Evolutionary conservation across 2,888 invertebrate genomes (phyloP), one percentile per base, ranked within the genome.

Genomic region (Cryptophagus acutangulus): DNA sequence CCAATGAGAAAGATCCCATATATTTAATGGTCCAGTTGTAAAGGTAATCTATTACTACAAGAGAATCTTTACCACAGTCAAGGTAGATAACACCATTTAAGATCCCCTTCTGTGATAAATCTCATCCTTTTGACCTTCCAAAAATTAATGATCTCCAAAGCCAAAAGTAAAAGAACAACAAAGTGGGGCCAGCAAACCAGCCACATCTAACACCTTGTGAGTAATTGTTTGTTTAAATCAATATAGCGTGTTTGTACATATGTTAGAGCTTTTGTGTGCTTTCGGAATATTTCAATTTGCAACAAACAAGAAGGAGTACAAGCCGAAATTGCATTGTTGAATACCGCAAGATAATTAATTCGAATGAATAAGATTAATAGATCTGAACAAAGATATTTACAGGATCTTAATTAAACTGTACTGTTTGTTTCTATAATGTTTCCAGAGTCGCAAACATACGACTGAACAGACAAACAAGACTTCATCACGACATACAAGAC

Each of bases 361-460:
- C 46, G 45, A 45, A 53, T 49, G 50, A 55, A 55, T 51, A 53
- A 53, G 55, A 55, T 55, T 52, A 53, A 55, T 55, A 48, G 51
- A 52, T 45, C 49, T 35, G 46, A 49, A 52, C 50, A 52, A 48
- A 53, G 53, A 51, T 52, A 53, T 50, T 49, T 47, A 45, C 46
- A 38, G 42, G 43, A 48, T 50, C 50, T 55, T 55, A 55, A 55
- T 55, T 55, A 55, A 55, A 49, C 43, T 43, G 46, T 41, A 40
- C 38, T 46, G 43, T 48, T 45, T 48, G 45, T 40, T 41, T 38
- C 45, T 38, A 34, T 40, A 37, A 41, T 36, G 35, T 43, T 41
- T 43, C 8, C 26, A 26, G 36, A 36, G 40, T 35, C 30, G 17
- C 34, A 28, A 28, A 34, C 24, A 30, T 30, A 36, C 44, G 26